Evolutionary conservation across 2,797 vertebrate genomes (phyloP).

Genomic region (Enteromius anoplus): DNA sequence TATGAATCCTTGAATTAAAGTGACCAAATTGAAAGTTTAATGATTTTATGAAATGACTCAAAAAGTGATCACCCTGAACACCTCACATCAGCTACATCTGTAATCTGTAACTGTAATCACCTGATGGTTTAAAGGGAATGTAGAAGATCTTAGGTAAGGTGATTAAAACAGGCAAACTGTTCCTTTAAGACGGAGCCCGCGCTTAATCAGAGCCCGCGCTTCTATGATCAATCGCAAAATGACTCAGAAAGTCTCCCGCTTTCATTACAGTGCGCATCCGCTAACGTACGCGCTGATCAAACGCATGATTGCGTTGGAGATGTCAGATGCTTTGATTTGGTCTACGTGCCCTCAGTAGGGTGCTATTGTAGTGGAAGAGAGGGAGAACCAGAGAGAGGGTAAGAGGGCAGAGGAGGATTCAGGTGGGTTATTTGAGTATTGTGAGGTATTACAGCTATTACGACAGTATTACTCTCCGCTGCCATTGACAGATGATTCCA

Average conservation of each 20-base stretch:
- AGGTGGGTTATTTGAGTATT: conserved; percentile 2
- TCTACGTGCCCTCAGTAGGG: conserved; percentile 8
- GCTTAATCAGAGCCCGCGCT: conserved; percentile 2
- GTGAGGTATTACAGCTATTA: background rate
- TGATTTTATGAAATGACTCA: background rate
- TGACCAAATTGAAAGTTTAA: too few relatives aligned
- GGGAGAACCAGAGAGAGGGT: background rate
- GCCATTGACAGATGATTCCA: background rate
- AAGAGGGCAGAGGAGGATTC: background rate
- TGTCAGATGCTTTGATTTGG: conserved; percentile 28
- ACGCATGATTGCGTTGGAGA: background rate
- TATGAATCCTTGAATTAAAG: too few relatives aligned
- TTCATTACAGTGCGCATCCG: background rate
- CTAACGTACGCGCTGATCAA: conserved; percentile 17
- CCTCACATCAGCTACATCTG: too few relatives aligned
- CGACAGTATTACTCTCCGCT: background rate
- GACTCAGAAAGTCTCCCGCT: background rate
- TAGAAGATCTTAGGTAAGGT: too few relatives aligned
- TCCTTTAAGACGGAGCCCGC: conserved; percentile 3
- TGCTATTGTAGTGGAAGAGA: background rate
- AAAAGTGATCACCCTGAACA: too few relatives aligned
- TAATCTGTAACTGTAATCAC: background rate
- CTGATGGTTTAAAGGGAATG: background rate
- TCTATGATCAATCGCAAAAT: conserved; percentile 11
- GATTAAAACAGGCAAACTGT: conserved; percentile 2